Percentiles rank a stretch among this genome's conserved stretches.
These are phyloP conservation scores for Calliphora vomitoria DNA, from an alignment of 2,888 invertebrate genomes.

Conservation along the genomic window DNA sequence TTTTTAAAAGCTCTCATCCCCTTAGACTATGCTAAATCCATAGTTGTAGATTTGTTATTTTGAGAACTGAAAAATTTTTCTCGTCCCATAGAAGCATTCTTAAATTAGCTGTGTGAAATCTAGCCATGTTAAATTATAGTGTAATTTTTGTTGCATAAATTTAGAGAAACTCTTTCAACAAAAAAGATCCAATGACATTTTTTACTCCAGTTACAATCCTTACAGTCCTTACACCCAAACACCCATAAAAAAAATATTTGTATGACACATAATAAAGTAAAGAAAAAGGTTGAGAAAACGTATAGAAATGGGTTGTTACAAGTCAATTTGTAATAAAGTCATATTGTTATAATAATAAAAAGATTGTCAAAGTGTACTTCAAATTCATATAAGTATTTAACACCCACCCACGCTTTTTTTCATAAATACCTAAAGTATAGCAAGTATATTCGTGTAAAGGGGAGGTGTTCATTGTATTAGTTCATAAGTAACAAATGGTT, in stretches of 20 bases:
- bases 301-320: conserved; percentile 61
- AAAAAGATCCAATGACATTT: no score
- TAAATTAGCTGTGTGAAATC: no score
- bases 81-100: no score
- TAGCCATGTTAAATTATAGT: no score
- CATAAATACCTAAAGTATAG: background rate
- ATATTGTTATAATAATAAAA: conserved; percentile 65
- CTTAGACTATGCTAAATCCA: no score
- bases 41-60: no score
- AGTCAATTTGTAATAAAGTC: conserved; percentile 68
- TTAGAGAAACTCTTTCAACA: no score
- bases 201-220: background rate
- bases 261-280: conserved; percentile 53
- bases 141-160: no score
- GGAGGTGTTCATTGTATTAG: background rate
- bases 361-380: conserved; percentile 42
- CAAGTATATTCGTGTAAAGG: background rate
- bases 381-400: conserved; percentile 26
- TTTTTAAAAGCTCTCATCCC: no score
- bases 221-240: background rate
- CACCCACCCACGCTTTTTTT: conserved; percentile 44
- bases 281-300: conserved; percentile 14
- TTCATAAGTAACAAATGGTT: conserved; percentile 15
- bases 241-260: conserved; percentile 43
- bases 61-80: no score